These are phyloP conservation scores for Contarinia nasturtii DNA, from an alignment of 1,140 invertebrate species.

Conservation along the genomic window DNA sequence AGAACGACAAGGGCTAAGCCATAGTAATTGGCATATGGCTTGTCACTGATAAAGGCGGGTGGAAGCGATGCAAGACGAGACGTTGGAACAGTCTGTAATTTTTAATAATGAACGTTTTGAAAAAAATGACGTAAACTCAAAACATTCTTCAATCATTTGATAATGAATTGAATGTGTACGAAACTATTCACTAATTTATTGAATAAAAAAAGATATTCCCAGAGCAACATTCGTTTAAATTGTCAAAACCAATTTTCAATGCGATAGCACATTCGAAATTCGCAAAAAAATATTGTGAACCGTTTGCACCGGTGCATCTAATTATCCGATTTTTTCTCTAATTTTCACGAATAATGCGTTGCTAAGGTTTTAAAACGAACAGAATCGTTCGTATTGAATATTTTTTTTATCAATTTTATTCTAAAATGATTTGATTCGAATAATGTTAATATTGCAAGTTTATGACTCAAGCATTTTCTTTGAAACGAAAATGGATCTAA, in stretches of 20 bases:
- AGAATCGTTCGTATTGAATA: neutral
- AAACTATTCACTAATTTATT: neutral
- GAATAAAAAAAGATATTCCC: neutral
- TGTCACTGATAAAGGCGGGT: slow-evolving; percentile 48
- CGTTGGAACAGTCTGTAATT: slow-evolving; percentile 24
- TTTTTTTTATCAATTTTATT: too few species aligned
- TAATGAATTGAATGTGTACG: neutral
- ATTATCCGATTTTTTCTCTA: neutral
- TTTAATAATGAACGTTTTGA: too few species aligned
- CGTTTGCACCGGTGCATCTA: neutral
- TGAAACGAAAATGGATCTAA: slow-evolving; percentile 24
- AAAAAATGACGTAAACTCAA: neutral
- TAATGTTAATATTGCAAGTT: slow-evolving; percentile 17
- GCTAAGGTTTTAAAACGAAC: neutral
- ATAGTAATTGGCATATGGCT: slow-evolving; percentile 74
- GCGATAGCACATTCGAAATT: neutral
- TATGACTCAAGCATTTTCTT: slow-evolving; percentile 26
- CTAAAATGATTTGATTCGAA: neutral
- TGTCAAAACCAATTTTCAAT: neutral
- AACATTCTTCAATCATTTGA: neutral
- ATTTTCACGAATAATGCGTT: neutral
- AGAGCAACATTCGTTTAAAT: neutral
- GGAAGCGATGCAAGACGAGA: slow-evolving; percentile 59
- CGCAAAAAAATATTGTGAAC: neutral
- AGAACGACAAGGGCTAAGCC: slow-evolving; percentile 61